Conservation (phyloP, 2,113 vertebrate species). For the Ascaphus truei region DNA sequence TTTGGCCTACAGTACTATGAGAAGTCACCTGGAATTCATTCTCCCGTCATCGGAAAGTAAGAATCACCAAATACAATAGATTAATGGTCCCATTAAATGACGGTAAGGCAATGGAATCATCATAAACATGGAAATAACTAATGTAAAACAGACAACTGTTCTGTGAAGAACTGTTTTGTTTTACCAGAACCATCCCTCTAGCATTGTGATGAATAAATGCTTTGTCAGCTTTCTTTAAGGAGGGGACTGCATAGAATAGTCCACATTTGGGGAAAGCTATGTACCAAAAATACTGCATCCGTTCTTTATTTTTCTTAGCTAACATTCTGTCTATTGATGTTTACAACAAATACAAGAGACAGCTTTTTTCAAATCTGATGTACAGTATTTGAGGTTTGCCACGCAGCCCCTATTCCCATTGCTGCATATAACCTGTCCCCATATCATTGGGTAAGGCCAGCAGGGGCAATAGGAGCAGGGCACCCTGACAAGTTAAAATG, state of each 20-base stretch:
- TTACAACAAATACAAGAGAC: no score
- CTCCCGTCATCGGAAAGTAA: not conserved
- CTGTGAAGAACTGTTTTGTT: not conserved
- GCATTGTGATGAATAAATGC: not conserved
- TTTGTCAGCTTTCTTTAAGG: not conserved
- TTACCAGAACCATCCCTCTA: not conserved
- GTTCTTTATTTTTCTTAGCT: no score
- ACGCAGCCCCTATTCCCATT: no score
- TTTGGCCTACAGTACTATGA: conserved; percentile 2
- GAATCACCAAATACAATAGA: conserved; percentile 20
- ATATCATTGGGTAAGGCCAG: not conserved
- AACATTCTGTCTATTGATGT: no score
- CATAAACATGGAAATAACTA: conserved; percentile 9
- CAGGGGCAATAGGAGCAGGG: not conserved
- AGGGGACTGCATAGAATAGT: not conserved
- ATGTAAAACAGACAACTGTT: conserved; percentile 17
- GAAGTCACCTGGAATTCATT: conserved; percentile 30
- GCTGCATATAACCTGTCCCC: no score
- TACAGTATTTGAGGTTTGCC: no score
- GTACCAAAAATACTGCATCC: no score
- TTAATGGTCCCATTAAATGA: conserved; percentile 23
- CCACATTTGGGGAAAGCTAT: no score
- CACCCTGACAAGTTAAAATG: conserved; percentile 3
- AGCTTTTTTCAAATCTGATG: no score
- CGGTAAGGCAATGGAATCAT: conserved; percentile 17